Conservation (phyloP, 2,797 vertebrate genomes). For the Loris lydekkerianus region DNA sequence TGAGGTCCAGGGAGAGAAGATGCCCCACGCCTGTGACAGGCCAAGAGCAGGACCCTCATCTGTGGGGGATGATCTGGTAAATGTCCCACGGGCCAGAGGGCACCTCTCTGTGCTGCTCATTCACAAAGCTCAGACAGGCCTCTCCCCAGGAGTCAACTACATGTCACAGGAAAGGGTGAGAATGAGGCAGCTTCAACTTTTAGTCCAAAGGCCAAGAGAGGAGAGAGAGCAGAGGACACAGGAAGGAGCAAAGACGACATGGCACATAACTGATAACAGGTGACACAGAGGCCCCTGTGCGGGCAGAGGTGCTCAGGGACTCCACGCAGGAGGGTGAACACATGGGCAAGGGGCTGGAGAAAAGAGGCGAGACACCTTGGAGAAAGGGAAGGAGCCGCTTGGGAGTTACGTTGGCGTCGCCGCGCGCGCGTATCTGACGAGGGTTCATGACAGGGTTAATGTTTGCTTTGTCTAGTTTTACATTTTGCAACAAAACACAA, state of each 20-base stretch:
- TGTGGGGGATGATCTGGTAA: too few species aligned
- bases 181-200: not conserved
- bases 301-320: fast-evolving
- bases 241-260: not conserved
- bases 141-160: not conserved
- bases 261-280: not conserved
- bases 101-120: not conserved
- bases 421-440: fast-evolving
- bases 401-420: fast-evolving
- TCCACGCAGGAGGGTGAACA: fast-evolving
- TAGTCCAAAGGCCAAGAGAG: not conserved
- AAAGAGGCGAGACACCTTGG: fast-evolving
- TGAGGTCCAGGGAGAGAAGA: not conserved
- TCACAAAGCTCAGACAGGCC: too few species aligned
- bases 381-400: too few species aligned
- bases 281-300: fast-evolving
- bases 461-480: not conserved
- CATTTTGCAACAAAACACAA: not conserved
- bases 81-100: not conserved
- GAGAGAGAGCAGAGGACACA: not conserved
- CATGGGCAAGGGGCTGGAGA: fast-evolving
- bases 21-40: fast-evolving
- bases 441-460: not conserved
- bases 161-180: too few species aligned
- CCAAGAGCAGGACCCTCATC: fast-evolving